Percentiles rank a stretch among this genome's conserved stretches.
Conservation (phyloP, 2,888 invertebrate genomes). For the Melikaiella ostensackeni region DNA sequence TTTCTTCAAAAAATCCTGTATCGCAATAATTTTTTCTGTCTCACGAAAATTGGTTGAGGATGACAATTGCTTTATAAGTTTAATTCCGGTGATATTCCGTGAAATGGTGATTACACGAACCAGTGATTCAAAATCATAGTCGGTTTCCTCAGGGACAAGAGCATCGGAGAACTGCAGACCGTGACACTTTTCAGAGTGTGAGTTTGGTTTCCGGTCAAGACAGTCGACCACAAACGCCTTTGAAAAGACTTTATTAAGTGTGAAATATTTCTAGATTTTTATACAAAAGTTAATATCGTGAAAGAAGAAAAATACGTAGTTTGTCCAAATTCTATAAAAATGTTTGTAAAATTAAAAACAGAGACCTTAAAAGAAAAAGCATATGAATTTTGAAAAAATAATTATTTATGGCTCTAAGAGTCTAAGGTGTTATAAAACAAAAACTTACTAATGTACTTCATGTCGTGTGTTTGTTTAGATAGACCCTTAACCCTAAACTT, state of each 20-base stretch:
- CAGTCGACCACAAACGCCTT: background rate
- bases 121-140: background rate
- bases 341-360: too few species aligned
- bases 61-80: background rate
- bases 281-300: background rate
- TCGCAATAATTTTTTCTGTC: background rate
- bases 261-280: background rate
- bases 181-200: constrained; percentile 1
- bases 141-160: background rate
- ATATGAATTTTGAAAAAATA: too few species aligned
- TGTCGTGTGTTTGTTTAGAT: too few species aligned
- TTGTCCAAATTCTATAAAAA: too few species aligned
- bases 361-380: too few species aligned
- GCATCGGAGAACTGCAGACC: background rate
- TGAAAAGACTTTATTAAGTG: background rate
- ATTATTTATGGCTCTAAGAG: too few species aligned
- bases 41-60: background rate
- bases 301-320: too few species aligned
- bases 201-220: constrained; percentile 2
- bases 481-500: too few species aligned
- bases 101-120: constrained; percentile 3
- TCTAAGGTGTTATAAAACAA: too few species aligned
- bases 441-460: too few species aligned
- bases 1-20: too few species aligned
- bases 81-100: background rate